These are phyloP conservation scores for Drosophila grimshawi DNA, from an alignment of 1,140 invertebrate species.

Conservation along the genomic window DNA sequence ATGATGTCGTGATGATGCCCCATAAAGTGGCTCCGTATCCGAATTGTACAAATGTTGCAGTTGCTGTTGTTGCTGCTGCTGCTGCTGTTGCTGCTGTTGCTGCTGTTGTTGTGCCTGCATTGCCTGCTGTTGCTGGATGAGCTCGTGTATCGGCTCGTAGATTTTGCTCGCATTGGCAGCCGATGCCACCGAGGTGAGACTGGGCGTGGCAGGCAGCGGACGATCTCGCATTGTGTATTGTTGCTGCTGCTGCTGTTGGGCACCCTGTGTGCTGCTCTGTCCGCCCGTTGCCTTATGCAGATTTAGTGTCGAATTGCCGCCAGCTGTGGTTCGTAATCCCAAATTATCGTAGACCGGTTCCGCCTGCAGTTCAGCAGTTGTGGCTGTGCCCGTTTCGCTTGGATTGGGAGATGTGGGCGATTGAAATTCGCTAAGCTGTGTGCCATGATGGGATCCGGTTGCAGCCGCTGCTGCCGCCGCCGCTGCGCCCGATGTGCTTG, in stretches of 20 bases:
- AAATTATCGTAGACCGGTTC: constrained; percentile 94
- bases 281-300: constrained; percentile 87
- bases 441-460: constrained; percentile 85
- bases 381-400: constrained; percentile 85
- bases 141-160: constrained; percentile 80
- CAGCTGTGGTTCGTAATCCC: constrained; percentile 92
- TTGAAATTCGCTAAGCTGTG: constrained; percentile 79
- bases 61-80: constrained; percentile 39
- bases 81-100: constrained; percentile 40
- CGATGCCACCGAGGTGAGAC: constrained; percentile 86
- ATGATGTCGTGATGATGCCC: constrained; percentile 12
- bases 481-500: constrained; percentile 86
- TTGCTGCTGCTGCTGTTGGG: constrained; percentile 85
- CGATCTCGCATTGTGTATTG: constrained; percentile 86
- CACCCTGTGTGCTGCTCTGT: constrained; percentile 67
- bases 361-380: constrained; percentile 85
- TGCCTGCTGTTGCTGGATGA: constrained; percentile 68
- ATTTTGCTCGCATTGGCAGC: constrained; percentile 78
- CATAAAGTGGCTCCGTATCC: constrained; percentile 77
- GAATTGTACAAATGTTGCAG: constrained; percentile 47
- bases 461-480: constrained; percentile 45
- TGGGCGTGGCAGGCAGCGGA: constrained; percentile 87
- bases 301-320: constrained; percentile 92
- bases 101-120: constrained; percentile 54
- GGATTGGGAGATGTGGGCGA: constrained; percentile 85